Evolutionary conservation across 2,797 vertebrate species (phyloP).

Genomic region (Emydoidea blandingii): DNA sequence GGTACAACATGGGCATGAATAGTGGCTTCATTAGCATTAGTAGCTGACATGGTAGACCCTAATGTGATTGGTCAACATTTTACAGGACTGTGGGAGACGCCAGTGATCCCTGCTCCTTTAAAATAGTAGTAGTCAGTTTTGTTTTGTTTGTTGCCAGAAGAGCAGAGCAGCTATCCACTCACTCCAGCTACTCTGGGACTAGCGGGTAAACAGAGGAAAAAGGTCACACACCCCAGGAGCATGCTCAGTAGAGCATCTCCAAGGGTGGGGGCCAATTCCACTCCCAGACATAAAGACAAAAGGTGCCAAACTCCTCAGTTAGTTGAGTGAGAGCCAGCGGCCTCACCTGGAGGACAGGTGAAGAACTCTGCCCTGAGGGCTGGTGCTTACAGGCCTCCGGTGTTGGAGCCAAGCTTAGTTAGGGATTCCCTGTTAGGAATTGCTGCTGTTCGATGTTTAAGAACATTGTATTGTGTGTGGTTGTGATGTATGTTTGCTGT

Average conservation of each 20-base stretch:
- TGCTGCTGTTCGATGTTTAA: not conserved
- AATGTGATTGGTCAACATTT: not conserved
- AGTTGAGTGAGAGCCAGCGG: not conserved
- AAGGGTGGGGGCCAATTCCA: not conserved
- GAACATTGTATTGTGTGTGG: not conserved
- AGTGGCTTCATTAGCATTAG: not conserved
- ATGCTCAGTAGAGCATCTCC: not conserved
- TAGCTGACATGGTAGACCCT: not conserved
- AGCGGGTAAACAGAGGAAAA: too few relatives aligned
- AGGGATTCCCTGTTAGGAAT: not conserved
- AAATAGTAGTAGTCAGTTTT: not conserved
- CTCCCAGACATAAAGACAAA: not conserved
- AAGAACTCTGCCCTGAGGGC: not conserved
- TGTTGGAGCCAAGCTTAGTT: not conserved
- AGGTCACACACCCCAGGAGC: too few relatives aligned
- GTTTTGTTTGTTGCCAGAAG: not conserved
- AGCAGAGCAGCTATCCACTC: not conserved
- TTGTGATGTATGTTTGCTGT: not conserved
- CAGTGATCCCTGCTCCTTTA: not conserved
- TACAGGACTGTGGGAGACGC: not conserved
- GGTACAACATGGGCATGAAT: not conserved
- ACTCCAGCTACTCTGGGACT: not conserved
- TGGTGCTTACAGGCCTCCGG: not conserved
- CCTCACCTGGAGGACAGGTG: too few relatives aligned
- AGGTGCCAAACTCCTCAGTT: not conserved